Evolutionary conservation across 2,888 invertebrate species (phyloP), one percentile per base, ranked within the genome.

Genomic region (Pediacus dermestoides): DNA sequence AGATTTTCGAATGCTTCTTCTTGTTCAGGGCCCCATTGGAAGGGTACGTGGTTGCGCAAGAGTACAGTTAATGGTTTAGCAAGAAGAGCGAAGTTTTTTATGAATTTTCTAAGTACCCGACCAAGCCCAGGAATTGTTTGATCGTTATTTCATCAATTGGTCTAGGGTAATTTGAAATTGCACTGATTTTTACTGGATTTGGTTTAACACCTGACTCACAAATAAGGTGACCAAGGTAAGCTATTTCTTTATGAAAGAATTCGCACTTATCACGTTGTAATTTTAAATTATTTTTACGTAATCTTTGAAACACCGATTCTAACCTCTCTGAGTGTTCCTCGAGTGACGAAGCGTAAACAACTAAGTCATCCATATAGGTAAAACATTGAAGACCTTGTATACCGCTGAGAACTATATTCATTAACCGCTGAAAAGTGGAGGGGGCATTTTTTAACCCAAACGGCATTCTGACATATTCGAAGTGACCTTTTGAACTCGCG

Each of bases 401-500:
- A 0, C 55, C 57, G 1, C 34, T 16, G 9, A 61, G 31, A 1
- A 60, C 47, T 2, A 30, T 34, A 14, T 59, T 53, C 56, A 61
- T 61, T 21, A 55, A 21, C n/a, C n/a, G n/a, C n/a, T n/a, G n/a
- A n/a, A n/a, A n/a, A n/a, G n/a, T n/a, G n/a, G n/a, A n/a, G n/a
- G 56, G 54, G 1, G 54, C 50, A 12, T 46, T 47, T 26, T 50
- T 55, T 14, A 27, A 11, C 3, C 4, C 28, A 7, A 67, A 61
- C 0, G 61, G 62, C 56, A 65, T 58, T n/a, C 61, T 35, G 6
- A 36, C 46, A 32, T 53, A 67, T 40, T 66, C 55, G 31, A 50
- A 64, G 36, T 65, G 65, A 12, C 61, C 65, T 44, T 55, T 49
- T 6, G 44, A 30, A 22, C 50, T 52, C 6, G 54, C 51, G 4